These are phyloP conservation scores for Pocota personata DNA, from an alignment of 2,888 invertebrate species.

Conservation along the genomic window DNA sequence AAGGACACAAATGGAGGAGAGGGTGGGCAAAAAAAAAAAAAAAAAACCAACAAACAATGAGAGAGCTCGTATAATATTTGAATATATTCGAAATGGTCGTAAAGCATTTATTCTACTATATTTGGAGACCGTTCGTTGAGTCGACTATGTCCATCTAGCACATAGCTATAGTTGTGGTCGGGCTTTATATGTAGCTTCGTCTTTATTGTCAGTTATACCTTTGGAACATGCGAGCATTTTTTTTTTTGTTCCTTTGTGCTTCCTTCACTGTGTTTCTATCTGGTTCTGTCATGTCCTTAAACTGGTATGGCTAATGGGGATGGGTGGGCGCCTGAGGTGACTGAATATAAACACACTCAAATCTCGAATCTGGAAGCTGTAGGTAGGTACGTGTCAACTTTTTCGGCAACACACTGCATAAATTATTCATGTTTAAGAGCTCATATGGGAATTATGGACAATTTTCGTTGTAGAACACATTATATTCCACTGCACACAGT, in stretches of 20 bases:
- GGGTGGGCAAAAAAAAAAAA: neutral
- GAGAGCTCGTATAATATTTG: slow-evolving; percentile 50
- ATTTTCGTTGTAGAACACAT: slow-evolving; percentile 52
- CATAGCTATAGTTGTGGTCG: slow-evolving; percentile 23
- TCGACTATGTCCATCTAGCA: slow-evolving; percentile 9
- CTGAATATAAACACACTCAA: slow-evolving; percentile 19
- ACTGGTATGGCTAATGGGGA: neutral
- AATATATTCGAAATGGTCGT: slow-evolving; percentile 62
- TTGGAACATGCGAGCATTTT: slow-evolving; percentile 15
- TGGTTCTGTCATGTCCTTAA: neutral
- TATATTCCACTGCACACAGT: slow-evolving; percentile 15
- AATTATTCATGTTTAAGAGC: slow-evolving; percentile 59
- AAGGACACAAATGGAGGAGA: slow-evolving; percentile 21
- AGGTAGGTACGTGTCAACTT: neutral
- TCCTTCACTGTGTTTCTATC: neutral
- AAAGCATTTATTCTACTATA: slow-evolving; percentile 48
- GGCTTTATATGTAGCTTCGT: slow-evolving; percentile 26
- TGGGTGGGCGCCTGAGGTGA: neutral
- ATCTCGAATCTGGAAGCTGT: neutral
- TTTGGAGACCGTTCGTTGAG: neutral
- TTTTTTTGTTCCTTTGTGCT: too few relatives aligned
- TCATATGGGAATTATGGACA: slow-evolving; percentile 60
- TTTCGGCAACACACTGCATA: slow-evolving; percentile 45
- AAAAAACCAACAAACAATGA: slow-evolving; percentile 19
- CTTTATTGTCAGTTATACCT: slow-evolving; percentile 36